Conservation (phyloP, 2,797 vertebrate genomes). For the Pseudotriccus pelzelni region DNA sequence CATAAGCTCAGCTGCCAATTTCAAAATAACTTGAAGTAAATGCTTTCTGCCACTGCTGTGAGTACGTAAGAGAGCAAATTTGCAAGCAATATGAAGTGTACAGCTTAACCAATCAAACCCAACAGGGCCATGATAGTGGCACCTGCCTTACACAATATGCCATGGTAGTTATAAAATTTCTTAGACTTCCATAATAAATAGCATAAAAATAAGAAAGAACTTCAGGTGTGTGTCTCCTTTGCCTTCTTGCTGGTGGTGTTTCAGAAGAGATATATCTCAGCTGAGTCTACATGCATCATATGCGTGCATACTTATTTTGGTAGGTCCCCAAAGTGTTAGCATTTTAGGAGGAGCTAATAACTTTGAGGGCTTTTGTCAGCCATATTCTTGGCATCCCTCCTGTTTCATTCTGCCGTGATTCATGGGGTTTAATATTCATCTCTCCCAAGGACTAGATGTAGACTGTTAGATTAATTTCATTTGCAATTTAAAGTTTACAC, state of each 20-base stretch:
- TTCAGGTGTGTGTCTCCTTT: background rate
- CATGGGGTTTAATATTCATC: background rate
- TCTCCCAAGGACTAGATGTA: background rate
- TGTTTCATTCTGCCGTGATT: background rate
- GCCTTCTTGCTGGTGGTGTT: background rate
- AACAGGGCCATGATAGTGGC: background rate
- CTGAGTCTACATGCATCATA: background rate
- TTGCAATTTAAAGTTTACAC: constrained; percentile 13
- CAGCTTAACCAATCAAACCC: background rate
- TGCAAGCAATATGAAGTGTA: background rate
- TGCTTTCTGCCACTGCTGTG: background rate
- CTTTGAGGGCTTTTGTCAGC: background rate
- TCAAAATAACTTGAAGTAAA: constrained; percentile 30
- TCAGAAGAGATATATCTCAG: background rate
- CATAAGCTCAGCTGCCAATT: background rate
- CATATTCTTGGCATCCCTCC: background rate
- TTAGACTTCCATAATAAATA: background rate
- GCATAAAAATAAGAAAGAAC: background rate
- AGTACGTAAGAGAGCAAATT: background rate
- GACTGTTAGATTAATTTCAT: background rate
- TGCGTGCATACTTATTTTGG: background rate
- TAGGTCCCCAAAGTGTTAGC: background rate
- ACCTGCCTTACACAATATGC: background rate
- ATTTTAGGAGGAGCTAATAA: background rate
- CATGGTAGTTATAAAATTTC: background rate